Evolutionary conservation across 2,888 invertebrate species (phyloP).

Genomic region (Terebella lapidaria): DNA sequence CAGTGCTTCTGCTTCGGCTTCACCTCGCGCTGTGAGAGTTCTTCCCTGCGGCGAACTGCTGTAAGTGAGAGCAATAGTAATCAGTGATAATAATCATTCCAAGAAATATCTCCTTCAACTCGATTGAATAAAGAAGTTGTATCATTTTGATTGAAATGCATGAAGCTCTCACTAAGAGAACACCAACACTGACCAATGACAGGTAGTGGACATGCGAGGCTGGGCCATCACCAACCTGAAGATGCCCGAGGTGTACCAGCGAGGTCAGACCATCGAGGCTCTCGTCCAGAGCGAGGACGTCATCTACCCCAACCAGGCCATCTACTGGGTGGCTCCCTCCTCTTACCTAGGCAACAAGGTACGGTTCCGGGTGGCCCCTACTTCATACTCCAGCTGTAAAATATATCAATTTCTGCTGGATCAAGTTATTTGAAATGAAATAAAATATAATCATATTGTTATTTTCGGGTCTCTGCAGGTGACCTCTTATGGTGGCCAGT

Average conservation of each 20-base stretch:
- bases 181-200: no score
- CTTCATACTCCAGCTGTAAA: no score
- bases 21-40: slow-evolving; percentile 73
- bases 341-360: slow-evolving; percentile 72
- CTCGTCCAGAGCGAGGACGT: slow-evolving; percentile 24
- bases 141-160: neutral
- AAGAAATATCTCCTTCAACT: no score
- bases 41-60: neutral
- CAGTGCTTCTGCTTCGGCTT: slow-evolving; percentile 98
- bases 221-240: slow-evolving; percentile 65
- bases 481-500: slow-evolving; percentile 79
- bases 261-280: slow-evolving; percentile 17
- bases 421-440: neutral
- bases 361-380: no score
- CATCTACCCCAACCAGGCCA: slow-evolving; percentile 32
- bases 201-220: slow-evolving; percentile 63
- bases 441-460: no score
- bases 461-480: slow-evolving; percentile 56
- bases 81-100: no score
- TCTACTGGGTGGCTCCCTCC: slow-evolving; percentile 74
- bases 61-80: no score
- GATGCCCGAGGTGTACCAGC: slow-evolving; percentile 28
- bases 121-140: neutral
- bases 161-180: neutral
- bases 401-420: neutral